Conservation (phyloP, 2,797 vertebrate genomes). For the Adrianichthys oophorus region DNA sequence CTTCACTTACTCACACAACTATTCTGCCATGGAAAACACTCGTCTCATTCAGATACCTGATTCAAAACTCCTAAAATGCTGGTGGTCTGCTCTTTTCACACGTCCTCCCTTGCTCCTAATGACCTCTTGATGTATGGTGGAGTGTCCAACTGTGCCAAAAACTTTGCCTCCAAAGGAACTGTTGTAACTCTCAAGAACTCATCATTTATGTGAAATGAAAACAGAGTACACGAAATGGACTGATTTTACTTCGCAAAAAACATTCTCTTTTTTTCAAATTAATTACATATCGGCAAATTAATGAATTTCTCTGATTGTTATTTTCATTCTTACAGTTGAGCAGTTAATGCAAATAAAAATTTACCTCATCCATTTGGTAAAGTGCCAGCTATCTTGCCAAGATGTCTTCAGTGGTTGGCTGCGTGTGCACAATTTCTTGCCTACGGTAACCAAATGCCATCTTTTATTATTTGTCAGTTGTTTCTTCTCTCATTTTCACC, state of each 20-base stretch:
- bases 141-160: no score
- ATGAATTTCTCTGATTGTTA: conserved; percentile 6
- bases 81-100: conserved; percentile 6
- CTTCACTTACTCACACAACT: background rate
- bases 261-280: no score
- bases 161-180: no score
- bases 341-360: background rate
- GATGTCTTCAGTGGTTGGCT: conserved; percentile 1
- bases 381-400: conserved; percentile 2
- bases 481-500: conserved; percentile 6
- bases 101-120: conserved; percentile 10
- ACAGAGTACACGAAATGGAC: no score
- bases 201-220: no score
- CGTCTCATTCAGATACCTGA: background rate
- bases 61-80: background rate
- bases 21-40: background rate
- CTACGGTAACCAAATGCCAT: background rate
- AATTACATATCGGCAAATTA: background rate
- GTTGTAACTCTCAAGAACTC: no score
- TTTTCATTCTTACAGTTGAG: background rate
- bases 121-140: conserved; percentile 2
- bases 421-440: background rate
- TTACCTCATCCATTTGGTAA: conserved; percentile 8
- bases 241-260: no score
- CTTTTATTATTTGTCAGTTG: conserved; percentile 1